phyloP scores from a whole-genome alignment of 1,140 invertebrate species.

The Pseudachorutes palmiensis region DNA sequence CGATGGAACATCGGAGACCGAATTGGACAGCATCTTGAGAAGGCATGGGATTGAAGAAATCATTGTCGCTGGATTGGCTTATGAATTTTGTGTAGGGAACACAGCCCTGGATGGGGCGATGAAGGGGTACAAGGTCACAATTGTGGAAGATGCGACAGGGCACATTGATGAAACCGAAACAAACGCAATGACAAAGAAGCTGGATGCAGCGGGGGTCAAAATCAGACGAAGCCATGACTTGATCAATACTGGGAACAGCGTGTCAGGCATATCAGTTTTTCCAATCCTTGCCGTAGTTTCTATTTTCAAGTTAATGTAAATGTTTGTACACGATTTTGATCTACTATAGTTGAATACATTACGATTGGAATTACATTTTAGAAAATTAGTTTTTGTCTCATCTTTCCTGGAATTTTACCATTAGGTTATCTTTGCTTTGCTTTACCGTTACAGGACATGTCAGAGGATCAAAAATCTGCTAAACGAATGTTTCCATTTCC shows the following conservation, averaged over 20 bases:
- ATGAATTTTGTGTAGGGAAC: conserved; percentile 5
- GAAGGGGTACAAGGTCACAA: neutral
- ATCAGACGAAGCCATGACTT: no score
- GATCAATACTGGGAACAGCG: no score
- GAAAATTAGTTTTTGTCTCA: no score
- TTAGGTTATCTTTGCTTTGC: no score
- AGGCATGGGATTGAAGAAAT: neutral
- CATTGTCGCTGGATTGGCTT: conserved; percentile 3
- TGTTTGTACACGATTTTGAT: no score
- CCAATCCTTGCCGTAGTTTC: no score
- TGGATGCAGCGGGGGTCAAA: neutral
- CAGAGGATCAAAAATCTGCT: neutral
- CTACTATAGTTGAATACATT: no score
- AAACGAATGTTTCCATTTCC: neutral
- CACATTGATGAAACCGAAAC: neutral
- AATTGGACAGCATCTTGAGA: neutral
- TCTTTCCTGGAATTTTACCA: no score
- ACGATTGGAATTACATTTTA: no score
- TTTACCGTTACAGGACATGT: neutral
- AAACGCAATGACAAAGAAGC: neutral
- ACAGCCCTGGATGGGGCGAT: neutral
- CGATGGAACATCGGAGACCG: neutral
- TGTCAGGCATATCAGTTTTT: no score
- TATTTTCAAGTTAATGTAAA: no score
- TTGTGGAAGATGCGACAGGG: conserved; percentile 7